These are phyloP conservation scores for Dryobates pubescens DNA, from an alignment of 2,797 vertebrate genomes.

Conservation along the genomic window DNA sequence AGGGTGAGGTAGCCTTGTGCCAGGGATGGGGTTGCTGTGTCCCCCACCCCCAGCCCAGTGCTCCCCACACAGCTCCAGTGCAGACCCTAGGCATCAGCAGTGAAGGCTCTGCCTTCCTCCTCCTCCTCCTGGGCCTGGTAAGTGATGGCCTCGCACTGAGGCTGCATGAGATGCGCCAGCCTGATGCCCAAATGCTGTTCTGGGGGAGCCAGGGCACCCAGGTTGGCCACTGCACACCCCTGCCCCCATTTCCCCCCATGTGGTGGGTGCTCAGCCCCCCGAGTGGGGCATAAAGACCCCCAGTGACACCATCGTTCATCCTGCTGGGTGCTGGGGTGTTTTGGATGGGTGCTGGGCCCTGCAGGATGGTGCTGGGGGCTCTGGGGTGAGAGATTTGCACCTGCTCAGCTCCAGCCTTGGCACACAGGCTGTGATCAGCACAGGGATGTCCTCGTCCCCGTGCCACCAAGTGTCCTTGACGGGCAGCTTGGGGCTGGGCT, in stretches of 20 bases:
- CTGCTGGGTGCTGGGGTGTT: neutral
- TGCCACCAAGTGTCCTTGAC: neutral
- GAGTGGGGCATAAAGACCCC: accelerated
- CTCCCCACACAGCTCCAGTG: neutral
- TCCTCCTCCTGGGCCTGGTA: neutral
- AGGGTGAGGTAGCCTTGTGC: neutral
- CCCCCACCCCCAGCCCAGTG: neutral
- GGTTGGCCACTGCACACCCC: neutral
- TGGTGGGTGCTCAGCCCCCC: accelerated
- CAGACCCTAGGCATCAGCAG: neutral
- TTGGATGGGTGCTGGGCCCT: neutral
- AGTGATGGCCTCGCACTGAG: accelerated
- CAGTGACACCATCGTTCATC: accelerated
- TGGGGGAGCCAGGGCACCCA: too few species aligned
- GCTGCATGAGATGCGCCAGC: neutral
- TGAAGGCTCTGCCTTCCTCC: neutral
- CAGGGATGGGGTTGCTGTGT: neutral
- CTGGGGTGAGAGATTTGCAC: accelerated
- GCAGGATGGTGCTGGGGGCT: neutral
- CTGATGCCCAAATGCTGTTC: neutral
- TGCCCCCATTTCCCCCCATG: neutral
- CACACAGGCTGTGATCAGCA: accelerated
- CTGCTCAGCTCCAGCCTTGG: neutral
- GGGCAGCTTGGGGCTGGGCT: neutral
- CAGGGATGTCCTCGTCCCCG: accelerated